Conservation (phyloP, 2,888 invertebrate genomes). For the Strigamia maritima region DNA sequence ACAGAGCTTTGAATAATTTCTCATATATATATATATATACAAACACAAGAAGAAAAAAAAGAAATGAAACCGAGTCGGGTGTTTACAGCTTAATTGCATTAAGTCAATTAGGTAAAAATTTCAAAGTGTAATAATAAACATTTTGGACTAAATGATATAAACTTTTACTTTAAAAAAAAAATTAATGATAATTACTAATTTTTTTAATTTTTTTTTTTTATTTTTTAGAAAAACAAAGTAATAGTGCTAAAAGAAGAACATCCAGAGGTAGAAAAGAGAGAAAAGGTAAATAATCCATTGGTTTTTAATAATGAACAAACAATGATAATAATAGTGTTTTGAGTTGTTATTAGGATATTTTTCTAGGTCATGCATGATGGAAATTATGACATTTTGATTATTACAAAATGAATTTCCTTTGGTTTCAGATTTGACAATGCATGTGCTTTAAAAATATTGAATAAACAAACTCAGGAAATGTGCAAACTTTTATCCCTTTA, state of each 20-base stretch:
- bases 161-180: not conserved
- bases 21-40: too few species aligned
- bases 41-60: not conserved
- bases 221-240: not conserved
- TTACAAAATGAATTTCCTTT: not conserved
- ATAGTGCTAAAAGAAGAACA: not conserved
- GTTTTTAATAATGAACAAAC: too few species aligned
- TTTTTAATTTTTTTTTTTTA: not conserved
- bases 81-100: not conserved
- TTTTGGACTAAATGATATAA: not conserved
- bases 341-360: not conserved
- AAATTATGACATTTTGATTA: slow-evolving; percentile 2
- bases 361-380: not conserved
- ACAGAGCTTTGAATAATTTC: not conserved
- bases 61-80: not conserved
- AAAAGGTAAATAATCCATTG: slow-evolving; percentile 19
- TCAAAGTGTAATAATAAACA: not conserved
- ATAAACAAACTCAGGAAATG: slow-evolving; percentile 12
- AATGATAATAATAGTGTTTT: too few species aligned
- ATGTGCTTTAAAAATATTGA: slow-evolving; percentile 9
- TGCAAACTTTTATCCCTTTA: not conserved
- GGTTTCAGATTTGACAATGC: not conserved
- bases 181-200: not conserved
- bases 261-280: not conserved
- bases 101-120: not conserved